Conservation (phyloP, 2,888 invertebrate species). For the Adelphocoris suturalis region DNA sequence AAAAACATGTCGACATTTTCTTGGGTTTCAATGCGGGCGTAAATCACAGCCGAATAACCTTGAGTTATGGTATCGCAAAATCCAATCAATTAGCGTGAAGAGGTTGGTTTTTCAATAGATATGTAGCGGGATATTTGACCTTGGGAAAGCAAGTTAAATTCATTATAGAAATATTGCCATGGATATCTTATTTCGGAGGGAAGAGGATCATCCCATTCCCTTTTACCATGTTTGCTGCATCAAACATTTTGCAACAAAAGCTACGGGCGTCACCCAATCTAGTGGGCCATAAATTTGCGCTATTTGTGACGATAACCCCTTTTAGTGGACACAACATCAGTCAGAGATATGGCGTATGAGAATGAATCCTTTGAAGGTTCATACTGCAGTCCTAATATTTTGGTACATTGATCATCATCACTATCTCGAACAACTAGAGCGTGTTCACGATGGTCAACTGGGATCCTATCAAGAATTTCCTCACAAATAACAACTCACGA, state of each 20-base stretch:
- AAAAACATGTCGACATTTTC: neutral
- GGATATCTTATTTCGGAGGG: neutral
- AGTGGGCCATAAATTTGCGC: neutral
- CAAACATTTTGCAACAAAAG: neutral
- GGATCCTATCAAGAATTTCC: constrained; percentile 7
- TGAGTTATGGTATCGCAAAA: neutral
- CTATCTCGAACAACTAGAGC: neutral
- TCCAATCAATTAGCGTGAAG: neutral
- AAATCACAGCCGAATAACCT: neutral
- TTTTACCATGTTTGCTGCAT: neutral
- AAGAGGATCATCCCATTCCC: neutral
- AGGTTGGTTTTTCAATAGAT: neutral
- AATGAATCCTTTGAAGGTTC: no score
- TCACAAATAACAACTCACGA: neutral
- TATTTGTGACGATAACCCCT: neutral
- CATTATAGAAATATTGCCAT: neutral
- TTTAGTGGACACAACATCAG: neutral
- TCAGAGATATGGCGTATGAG: neutral
- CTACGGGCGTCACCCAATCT: neutral
- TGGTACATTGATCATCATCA: neutral
- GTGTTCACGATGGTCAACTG: neutral
- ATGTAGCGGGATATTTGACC: neutral
- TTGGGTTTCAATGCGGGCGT: neutral
- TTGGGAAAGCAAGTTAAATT: neutral
- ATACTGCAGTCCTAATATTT: neutral